phyloP scores from a whole-genome alignment of 2,797 vertebrate species.

The Octomys mimax region DNA sequence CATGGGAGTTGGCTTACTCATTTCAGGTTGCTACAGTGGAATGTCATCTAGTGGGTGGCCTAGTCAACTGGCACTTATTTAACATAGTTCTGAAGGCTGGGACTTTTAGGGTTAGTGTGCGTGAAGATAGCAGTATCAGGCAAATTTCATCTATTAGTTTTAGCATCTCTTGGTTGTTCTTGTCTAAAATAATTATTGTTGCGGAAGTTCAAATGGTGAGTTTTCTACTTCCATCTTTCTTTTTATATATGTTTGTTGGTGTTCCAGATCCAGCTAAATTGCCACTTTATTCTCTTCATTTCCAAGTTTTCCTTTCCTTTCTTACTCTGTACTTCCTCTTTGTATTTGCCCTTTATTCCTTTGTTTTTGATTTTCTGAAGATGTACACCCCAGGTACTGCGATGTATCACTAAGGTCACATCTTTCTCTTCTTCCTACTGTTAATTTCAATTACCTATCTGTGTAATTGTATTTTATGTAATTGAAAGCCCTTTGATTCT shows the following conservation, averaged over 20 bases:
- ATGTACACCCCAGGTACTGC: neutral
- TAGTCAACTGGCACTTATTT: neutral
- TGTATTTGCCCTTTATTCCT: neutral
- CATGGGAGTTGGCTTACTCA: neutral
- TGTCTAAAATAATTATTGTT: no score
- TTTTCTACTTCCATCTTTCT: neutral
- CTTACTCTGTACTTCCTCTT: neutral
- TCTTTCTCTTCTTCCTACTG: neutral
- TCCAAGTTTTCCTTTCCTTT: slow-evolving; percentile 16
- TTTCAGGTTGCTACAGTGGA: neutral
- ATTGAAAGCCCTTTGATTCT: neutral
- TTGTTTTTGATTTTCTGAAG: neutral
- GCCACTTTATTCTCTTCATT: neutral
- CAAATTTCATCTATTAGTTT: no score
- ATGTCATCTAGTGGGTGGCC: neutral
- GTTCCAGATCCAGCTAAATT: neutral
- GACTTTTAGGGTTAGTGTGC: no score
- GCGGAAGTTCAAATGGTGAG: neutral
- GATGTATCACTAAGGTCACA: neutral
- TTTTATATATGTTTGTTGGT: neutral
- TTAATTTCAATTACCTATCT: neutral
- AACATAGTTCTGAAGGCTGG: no score
- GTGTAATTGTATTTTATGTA: no score
- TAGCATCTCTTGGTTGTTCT: no score
- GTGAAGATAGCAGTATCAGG: no score